A percentile compares a stretch with the other conserved stretches of the same genome.
Evolutionary conservation across 2,888 invertebrate species (phyloP).

Genomic region (Labia minor): DNA sequence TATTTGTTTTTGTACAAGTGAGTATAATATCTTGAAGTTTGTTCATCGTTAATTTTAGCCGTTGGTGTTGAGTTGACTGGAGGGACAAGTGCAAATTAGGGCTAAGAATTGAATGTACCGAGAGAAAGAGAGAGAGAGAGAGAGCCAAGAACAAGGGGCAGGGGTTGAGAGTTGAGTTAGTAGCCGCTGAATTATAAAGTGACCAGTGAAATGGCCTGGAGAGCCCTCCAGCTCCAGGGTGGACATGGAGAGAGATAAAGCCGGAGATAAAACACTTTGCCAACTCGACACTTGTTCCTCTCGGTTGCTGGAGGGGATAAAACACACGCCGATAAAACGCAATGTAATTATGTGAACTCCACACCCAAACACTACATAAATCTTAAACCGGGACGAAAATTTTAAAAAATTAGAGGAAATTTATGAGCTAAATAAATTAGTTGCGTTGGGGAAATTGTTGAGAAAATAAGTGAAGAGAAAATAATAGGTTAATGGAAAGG

Average conservation of each 20-base stretch:
- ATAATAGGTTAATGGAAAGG: not conserved
- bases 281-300: conserved; percentile 13
- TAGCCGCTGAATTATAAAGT: conserved; percentile 1
- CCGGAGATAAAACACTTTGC: conserved; percentile 3
- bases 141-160: not conserved
- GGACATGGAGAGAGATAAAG: not conserved
- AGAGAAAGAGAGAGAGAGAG: not conserved
- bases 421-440: not conserved
- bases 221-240: not conserved
- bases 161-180: not conserved
- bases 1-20: too few relatives aligned
- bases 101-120: not conserved
- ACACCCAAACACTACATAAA: conserved; percentile 7
- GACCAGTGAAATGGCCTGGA: conserved; percentile 4
- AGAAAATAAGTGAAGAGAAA: not conserved
- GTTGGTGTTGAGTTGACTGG: not conserved
- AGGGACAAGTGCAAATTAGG: not conserved
- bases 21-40: too few relatives aligned
- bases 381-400: not conserved
- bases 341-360: conserved; percentile 13
- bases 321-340: conserved; percentile 1
- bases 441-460: not conserved
- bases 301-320: not conserved
- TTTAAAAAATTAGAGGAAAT: not conserved
- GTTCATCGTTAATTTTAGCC: too few relatives aligned